A percentile compares a stretch with the other conserved stretches of the same genome.
phyloP scores from a whole-genome alignment of 1,140 invertebrate genomes.

The Achroia grisella region DNA sequence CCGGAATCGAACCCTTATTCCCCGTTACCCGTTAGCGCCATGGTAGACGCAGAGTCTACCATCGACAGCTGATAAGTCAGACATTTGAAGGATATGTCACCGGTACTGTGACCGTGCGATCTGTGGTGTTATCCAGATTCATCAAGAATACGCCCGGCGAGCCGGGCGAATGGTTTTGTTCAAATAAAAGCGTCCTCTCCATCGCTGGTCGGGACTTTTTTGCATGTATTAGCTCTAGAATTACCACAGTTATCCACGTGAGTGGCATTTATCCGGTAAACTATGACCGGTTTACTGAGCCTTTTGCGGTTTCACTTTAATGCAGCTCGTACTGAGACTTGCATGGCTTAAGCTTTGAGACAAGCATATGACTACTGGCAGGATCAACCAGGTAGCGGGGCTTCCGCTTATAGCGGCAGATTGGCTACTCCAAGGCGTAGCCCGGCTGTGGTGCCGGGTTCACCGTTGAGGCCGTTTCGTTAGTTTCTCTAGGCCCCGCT shows the following conservation, averaged over 20 bases:
- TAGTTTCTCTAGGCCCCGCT: no score
- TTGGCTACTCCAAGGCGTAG: no score
- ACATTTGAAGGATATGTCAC: conserved; percentile 2
- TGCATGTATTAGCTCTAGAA: conserved; percentile 91
- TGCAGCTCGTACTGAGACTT: conserved; percentile 82
- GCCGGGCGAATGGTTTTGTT: conserved; percentile 73
- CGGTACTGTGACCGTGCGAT: conserved; percentile 3
- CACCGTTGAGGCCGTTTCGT: no score
- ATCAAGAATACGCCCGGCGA: conserved; percentile 63
- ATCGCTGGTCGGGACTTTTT: conserved; percentile 78
- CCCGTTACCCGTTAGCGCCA: conserved; percentile 79
- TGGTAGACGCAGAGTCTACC: conserved; percentile 67
- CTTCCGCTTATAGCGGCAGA: no score
- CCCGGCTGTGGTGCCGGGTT: no score
- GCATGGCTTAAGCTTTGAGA: conserved; percentile 88
- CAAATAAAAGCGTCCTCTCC: conserved; percentile 82
- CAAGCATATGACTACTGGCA: conserved; percentile 76
- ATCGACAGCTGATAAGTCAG: conserved; percentile 77
- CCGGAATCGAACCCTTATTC: conserved; percentile 81
- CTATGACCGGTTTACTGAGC: conserved; percentile 87
- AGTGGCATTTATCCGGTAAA: conserved; percentile 80
- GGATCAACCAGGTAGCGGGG: no score
- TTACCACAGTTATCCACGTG: conserved; percentile 93
- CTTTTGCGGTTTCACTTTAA: conserved; percentile 85
- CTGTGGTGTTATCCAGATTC: conserved; percentile 30